Conservation (phyloP, 2,888 invertebrate genomes). For the Dicyrtoma fusca region DNA sequence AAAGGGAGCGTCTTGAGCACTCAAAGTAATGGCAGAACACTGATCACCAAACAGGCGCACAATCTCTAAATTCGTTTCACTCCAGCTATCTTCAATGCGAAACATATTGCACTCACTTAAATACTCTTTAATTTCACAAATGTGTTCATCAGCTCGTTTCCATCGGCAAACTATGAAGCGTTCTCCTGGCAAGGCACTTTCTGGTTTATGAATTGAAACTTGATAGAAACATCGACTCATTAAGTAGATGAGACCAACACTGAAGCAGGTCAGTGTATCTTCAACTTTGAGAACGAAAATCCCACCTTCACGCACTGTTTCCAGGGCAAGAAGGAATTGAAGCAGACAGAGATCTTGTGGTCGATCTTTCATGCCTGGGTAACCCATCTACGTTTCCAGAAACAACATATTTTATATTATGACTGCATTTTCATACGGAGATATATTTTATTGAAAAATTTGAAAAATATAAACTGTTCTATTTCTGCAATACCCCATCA, state of each 20-base stretch:
- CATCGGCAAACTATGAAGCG: conserved; percentile 2
- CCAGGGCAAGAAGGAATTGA: conserved; percentile 1
- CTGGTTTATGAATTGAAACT: conserved; percentile 4
- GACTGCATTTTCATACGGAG: too few relatives aligned
- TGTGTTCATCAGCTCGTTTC: neutral
- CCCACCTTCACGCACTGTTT: conserved; percentile 5
- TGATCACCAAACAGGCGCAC: neutral
- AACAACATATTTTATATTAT: too few relatives aligned
- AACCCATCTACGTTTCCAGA: neutral
- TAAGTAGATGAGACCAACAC: conserved; percentile 9
- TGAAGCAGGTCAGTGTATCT: neutral
- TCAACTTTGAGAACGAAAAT: conserved; percentile 13
- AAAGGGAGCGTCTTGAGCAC: too few relatives aligned
- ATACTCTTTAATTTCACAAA: neutral
- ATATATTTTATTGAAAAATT: too few relatives aligned
- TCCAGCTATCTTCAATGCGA: conserved; percentile 2
- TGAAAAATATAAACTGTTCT: too few relatives aligned
- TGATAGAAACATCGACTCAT: conserved; percentile 6
- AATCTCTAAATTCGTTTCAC: neutral
- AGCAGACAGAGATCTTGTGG: conserved; percentile 3
- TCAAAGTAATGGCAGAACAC: too few relatives aligned
- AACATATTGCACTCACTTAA: neutral
- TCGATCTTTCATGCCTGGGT: conserved; percentile 1
- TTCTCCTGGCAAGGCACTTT: conserved; percentile 16
- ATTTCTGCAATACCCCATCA: too few relatives aligned